Evolutionary conservation across 2,888 invertebrate species (phyloP), one percentile per base, ranked within the genome.

Genomic region (Stenoptilia bipunctidactyla): DNA sequence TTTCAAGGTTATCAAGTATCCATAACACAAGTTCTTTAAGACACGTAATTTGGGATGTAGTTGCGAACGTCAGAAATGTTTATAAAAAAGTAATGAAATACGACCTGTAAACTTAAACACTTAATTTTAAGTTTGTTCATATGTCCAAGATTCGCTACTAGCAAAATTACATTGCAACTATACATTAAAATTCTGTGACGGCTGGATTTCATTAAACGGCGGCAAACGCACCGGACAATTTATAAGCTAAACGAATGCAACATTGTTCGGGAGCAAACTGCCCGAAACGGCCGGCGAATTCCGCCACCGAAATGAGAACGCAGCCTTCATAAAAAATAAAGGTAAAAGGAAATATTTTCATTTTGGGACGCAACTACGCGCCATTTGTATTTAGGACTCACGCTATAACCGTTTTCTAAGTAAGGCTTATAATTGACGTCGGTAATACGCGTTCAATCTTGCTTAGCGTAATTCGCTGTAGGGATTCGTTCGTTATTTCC

Each of bases 181-280:
- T 56, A 58, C 58, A 55, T 56, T 58, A 47, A 51, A 57, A 58
- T 60, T 56, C 64, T 59, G 62, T 66, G 63, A 70, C 64, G 61
- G 61, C 58, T 3, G 57, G 60, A 62, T 72, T 71, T 66, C 65
- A 71, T 74, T 72, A 70, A 30, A n/a, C 30, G 59, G 59, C 58
- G 45, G 51, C 55, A 58, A 57, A 64, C 63, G 58, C 67, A 50
- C 52, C 50, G 51, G 56, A 53, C 60, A 64, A 70, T 70, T 67
- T 66, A 67, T 61, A 45, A 53, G 52, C 59, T 56, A 62, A 63
- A 63, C 58, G 37, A 25, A 13, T 27, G 39, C 25, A 34, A 30
- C 13, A 30, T 35, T 9, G 10, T 10, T 36, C n/a, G 15, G 36
- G 10, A 15, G 12, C 35, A 35, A 35, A 13, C 13, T 39, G 53